Evolutionary conservation across 2,797 vertebrate genomes (phyloP).

Genomic region (Sardinella longiceps): DNA sequence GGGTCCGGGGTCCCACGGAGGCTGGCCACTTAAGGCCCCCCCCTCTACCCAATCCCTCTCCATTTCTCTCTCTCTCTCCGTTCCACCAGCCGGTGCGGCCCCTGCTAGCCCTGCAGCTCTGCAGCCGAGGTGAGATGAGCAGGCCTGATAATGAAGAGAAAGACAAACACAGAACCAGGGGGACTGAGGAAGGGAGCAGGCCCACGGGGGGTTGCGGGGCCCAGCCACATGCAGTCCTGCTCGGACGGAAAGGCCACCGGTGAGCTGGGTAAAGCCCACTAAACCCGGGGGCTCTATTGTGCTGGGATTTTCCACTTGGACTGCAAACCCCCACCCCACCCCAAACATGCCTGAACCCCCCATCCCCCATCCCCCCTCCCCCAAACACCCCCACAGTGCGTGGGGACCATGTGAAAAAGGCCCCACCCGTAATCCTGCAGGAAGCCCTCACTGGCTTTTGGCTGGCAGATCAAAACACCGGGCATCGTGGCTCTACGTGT

Average conservation of each 20-base stretch:
- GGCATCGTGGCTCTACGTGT: slow-evolving; percentile 1
- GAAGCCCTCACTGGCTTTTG: slow-evolving; percentile 25
- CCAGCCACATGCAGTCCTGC: slow-evolving; percentile 15
- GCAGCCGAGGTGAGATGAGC: slow-evolving; percentile 14
- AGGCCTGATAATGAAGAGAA: slow-evolving; percentile 26
- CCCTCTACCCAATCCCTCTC: not conserved
- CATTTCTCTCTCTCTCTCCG: not conserved
- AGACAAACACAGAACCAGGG: slow-evolving; percentile 23
- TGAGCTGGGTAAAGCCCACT: slow-evolving; percentile 48
- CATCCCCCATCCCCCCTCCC: slow-evolving; percentile 13
- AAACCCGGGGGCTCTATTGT: slow-evolving; percentile 60
- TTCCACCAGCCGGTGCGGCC: not conserved
- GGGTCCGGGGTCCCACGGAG: slow-evolving; percentile 55
- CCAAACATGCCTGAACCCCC: slow-evolving; percentile 41
- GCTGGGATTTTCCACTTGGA: slow-evolving; percentile 68
- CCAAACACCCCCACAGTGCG: not conserved
- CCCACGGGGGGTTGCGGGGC: not conserved
- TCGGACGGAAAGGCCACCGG: slow-evolving; percentile 57
- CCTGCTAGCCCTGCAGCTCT: no score
- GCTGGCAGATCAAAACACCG: slow-evolving; percentile 19
- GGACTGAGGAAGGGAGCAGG: not conserved
- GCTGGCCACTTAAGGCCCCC: not conserved
- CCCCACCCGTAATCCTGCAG: slow-evolving; percentile 16
- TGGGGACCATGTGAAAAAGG: not conserved
- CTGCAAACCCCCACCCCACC: slow-evolving; percentile 7